These are phyloP conservation scores for Arctocebus calabarensis DNA, from an alignment of 2,797 vertebrate species.

Conservation along the genomic window DNA sequence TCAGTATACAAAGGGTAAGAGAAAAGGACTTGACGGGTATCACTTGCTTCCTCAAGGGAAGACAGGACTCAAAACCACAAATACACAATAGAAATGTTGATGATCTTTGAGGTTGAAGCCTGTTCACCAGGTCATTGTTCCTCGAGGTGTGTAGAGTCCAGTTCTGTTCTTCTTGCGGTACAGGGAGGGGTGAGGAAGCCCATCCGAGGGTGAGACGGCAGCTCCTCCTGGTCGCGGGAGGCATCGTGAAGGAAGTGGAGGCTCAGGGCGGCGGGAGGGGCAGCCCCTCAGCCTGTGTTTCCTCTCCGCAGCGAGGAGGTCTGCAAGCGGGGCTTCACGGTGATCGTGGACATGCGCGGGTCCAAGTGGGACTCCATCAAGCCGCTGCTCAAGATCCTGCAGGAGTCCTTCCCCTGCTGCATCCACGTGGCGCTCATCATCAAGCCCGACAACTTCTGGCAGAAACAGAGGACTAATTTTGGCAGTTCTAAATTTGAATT, in stretches of 20 bases:
- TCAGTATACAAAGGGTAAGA: background rate
- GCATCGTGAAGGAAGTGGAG: background rate
- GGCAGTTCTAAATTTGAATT: slow-evolving; percentile 99
- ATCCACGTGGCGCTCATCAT: slow-evolving; percentile 97
- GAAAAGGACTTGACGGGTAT: background rate
- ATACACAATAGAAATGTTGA: background rate
- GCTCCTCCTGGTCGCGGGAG: background rate
- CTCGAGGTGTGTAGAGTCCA: fast-evolving
- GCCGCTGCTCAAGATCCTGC: slow-evolving; percentile 98
- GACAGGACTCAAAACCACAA: background rate
- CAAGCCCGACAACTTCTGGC: slow-evolving; percentile 99
- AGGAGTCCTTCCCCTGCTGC: slow-evolving; percentile 95
- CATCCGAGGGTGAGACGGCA: background rate
- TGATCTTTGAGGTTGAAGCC: background rate
- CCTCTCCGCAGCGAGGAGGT: slow-evolving; percentile 93
- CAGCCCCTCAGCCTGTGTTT: slow-evolving; percentile 43
- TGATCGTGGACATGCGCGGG: slow-evolving; percentile 99
- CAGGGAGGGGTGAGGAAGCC: background rate
- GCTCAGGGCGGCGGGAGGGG: fast-evolving
- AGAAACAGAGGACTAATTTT: slow-evolving; percentile 99
- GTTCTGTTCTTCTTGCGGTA: background rate
- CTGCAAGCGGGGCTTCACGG: slow-evolving; percentile 97
- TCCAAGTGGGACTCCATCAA: slow-evolving; percentile 99
- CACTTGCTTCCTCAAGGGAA: background rate
- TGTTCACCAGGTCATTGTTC: background rate